Base-by-base conservation (phyloP, 2,113 vertebrate species). In the Pygoscelis adeliae region DNA sequence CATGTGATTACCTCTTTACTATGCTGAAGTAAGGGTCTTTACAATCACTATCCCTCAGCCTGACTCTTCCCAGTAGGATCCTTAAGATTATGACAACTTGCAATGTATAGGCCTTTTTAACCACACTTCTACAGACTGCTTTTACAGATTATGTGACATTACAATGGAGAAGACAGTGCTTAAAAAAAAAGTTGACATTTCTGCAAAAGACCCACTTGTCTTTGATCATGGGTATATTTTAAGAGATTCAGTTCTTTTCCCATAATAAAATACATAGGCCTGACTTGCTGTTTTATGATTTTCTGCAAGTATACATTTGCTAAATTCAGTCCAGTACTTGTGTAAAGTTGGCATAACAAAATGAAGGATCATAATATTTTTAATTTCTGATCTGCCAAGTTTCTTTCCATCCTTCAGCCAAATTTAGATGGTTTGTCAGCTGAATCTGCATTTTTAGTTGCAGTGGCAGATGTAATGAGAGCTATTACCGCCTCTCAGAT, bases 391-490 rank as follows among this genome's bases (percentile, higher is more conserved):
- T 74, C 86, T 13, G 3, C 20, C 69, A 88, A 79, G 53, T 87
- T 82, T 22, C 53, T 86, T 94, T 96, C 61, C 25, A 91, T 94
- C 56, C 53, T 92, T 89, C 84, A 94, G 65, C 65, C 72, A 93
- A 94, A 96, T 95, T 90, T 85, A 95, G 94, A 81, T 77, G 27
- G 16, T 67, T 89, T 96, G 72, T 92, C 84, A 96, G 90, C 76
- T 84, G 82, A 97, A 92, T 88, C 76, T 91, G 89, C 83, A 92
- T 83, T 90, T 97, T 92, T 44, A 73, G 65, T 84, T 94, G 70
- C 82, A 89, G 81, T 87, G 69, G 69, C 92, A 96, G 92, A 97
- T 93, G 77, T 91, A 94, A 96, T 91, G 84, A 96, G 46, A 82
- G 77, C 65, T 95, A 63, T 95, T 94, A 89, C 62, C 3, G 25